phyloP scores from a whole-genome alignment of 2,888 invertebrate species.

The Noctua fimbriata region DNA sequence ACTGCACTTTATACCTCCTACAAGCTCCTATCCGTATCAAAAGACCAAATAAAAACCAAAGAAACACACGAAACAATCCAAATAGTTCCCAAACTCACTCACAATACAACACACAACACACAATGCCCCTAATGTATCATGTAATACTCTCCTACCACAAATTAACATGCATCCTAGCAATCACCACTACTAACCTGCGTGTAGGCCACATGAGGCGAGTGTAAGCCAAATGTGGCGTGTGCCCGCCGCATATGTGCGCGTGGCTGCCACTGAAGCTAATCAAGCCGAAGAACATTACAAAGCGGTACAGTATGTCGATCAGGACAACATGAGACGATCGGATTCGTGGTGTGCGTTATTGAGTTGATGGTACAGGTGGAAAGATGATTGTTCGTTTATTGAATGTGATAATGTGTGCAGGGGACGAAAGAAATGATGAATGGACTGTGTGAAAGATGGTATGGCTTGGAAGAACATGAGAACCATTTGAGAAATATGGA shows the following conservation, averaged over 20 bases:
- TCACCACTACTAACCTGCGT: not conserved
- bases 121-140: not conserved
- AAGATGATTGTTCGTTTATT: not conserved
- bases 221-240: conserved; percentile 20
- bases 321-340: conserved; percentile 12
- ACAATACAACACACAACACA: not conserved
- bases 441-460: not conserved
- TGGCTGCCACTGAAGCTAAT: conserved; percentile 23
- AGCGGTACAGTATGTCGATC: conserved; percentile 9
- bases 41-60: not conserved
- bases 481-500: not conserved
- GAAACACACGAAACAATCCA: not conserved
- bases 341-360: conserved; percentile 7
- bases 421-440: not conserved
- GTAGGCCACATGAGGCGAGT: not conserved
- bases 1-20: not conserved
- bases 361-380: not conserved
- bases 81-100: not conserved
- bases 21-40: not conserved
- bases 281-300: conserved; percentile 10
- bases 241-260: conserved; percentile 9
- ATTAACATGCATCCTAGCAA: not conserved
- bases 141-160: not conserved
- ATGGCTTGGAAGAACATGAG: not conserved
- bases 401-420: not conserved